Conservation (phyloP, 2,797 vertebrate species). For the Amniataba percoides region DNA sequence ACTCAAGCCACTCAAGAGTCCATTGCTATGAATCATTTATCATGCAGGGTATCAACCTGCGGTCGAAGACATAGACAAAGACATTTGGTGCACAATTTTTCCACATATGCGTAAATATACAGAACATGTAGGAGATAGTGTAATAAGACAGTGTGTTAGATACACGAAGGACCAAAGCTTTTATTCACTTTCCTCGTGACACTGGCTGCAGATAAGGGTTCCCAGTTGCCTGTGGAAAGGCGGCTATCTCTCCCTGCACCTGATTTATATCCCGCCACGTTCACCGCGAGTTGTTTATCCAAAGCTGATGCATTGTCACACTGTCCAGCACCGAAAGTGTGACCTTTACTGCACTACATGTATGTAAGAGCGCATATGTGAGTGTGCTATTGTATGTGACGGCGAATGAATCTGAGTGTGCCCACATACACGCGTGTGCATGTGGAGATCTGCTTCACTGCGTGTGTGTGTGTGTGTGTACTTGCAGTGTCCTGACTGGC, state of each 20-base stretch:
- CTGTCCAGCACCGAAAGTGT: slow-evolving; percentile 59
- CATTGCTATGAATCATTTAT: slow-evolving; percentile 36
- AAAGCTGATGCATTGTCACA: slow-evolving; percentile 69
- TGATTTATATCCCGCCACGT: slow-evolving; percentile 78
- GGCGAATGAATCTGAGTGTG: not conserved
- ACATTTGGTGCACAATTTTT: slow-evolving; percentile 13
- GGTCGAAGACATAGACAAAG: slow-evolving; percentile 13
- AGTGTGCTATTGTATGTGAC: not conserved
- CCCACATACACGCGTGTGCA: not conserved
- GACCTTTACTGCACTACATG: slow-evolving; percentile 77
- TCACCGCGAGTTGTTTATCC: slow-evolving; percentile 73
- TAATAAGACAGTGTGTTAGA: slow-evolving; percentile 42
- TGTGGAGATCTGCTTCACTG: not conserved
- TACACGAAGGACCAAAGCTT: slow-evolving; percentile 37
- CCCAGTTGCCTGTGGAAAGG: slow-evolving; percentile 51
- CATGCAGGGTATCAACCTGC: not conserved
- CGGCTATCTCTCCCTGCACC: slow-evolving; percentile 51
- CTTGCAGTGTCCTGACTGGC: slow-evolving; percentile 10
- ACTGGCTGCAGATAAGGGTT: slow-evolving; percentile 73
- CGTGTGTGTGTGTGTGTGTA: not conserved
- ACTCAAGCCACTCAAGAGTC: not conserved
- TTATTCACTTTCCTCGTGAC: slow-evolving; percentile 67
- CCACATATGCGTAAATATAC: slow-evolving; percentile 26
- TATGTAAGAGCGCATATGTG: slow-evolving; percentile 42
- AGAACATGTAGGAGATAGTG: slow-evolving; percentile 61